These are phyloP conservation scores for Platichthys stellatus DNA, from an alignment of 2,113 vertebrate species.

Conservation along the genomic window DNA sequence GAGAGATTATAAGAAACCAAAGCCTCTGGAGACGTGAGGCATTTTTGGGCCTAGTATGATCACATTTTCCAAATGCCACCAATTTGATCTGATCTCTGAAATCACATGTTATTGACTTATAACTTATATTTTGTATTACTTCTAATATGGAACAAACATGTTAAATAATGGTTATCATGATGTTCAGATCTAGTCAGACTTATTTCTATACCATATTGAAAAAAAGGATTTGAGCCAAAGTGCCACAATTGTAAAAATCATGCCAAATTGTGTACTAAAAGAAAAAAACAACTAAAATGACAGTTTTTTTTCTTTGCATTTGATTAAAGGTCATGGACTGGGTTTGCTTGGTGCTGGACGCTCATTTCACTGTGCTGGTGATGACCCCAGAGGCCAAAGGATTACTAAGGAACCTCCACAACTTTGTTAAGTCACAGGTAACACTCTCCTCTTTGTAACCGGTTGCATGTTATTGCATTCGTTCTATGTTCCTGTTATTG, in stretches of 20 bases:
- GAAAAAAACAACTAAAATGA: background rate
- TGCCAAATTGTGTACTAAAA: background rate
- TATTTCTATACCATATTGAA: too few species aligned
- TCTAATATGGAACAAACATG: background rate
- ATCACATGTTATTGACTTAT: too few species aligned
- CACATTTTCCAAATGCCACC: background rate
- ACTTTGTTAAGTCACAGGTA: constrained; percentile 92
- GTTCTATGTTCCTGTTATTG: background rate
- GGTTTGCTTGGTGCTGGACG: constrained; percentile 93
- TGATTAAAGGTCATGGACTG: constrained; percentile 91
- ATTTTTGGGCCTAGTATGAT: background rate
- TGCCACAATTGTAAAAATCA: too few species aligned
- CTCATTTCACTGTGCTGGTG: constrained; percentile 93
- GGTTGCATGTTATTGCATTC: background rate
- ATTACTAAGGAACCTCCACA: constrained; percentile 87
- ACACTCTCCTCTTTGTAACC: background rate
- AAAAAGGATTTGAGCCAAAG: background rate
- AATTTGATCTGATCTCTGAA: too few species aligned
- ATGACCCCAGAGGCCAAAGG: constrained; percentile 91
- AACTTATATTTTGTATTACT: background rate
- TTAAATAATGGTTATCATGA: background rate
- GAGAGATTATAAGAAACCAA: too few species aligned
- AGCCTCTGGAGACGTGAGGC: background rate
- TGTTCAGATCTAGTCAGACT: background rate
- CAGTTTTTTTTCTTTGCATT: constrained; percentile 11